phyloP scores from a whole-genome alignment of 64 coral and sea anemone genomes.

The Dendrophyllia cribrosa region DNA sequence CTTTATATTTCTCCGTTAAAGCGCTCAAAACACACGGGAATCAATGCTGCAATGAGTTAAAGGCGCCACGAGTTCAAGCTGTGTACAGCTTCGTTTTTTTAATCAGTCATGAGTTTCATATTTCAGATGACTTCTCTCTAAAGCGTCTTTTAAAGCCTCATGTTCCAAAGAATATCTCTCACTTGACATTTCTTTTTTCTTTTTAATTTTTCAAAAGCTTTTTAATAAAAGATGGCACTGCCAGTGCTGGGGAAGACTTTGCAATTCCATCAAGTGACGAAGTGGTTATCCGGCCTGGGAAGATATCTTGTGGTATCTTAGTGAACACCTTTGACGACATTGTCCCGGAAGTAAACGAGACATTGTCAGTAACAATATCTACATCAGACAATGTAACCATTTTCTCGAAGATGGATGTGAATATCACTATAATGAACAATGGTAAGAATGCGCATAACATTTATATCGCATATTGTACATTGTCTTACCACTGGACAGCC shows the following conservation, averaged over 20 bases:
- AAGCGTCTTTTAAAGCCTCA: too few species aligned
- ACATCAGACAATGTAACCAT: not conserved
- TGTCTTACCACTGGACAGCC: too few species aligned
- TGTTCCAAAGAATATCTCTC: not conserved
- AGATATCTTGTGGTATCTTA: not conserved
- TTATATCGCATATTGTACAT: not conserved
- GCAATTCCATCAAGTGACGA: not conserved
- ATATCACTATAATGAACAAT: slow-evolving; percentile 8
- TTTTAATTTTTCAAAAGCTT: not conserved
- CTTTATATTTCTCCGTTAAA: too few species aligned
- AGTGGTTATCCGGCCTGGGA: not conserved
- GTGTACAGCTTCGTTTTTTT: too few species aligned
- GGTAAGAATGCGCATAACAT: not conserved
- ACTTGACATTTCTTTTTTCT: not conserved
- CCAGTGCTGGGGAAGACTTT: not conserved
- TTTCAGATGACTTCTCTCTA: too few species aligned
- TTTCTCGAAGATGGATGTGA: not conserved
- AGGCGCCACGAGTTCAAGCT: too few species aligned
- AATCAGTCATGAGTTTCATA: too few species aligned
- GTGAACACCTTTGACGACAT: not conserved
- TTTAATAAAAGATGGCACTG: not conserved
- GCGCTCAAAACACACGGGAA: too few species aligned
- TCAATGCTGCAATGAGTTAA: too few species aligned
- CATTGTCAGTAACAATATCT: slow-evolving; percentile 13
- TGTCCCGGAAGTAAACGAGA: not conserved